Percentiles rank a stretch among this genome's conserved stretches.
Conservation (phyloP, 2,797 vertebrate genomes). For the Lindbergichthys nudifrons region DNA sequence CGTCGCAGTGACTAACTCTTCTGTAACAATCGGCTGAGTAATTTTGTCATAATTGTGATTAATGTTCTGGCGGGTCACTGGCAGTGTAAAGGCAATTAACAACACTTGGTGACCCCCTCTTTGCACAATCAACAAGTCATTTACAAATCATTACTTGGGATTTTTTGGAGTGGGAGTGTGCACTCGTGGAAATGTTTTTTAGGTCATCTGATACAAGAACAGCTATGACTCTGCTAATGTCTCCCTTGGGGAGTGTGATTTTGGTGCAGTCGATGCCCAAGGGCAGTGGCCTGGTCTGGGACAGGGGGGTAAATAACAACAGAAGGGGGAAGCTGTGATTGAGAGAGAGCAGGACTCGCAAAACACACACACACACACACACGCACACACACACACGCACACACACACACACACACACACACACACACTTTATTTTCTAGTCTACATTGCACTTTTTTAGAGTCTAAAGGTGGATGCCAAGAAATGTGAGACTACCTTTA, state of each 20-base stretch:
- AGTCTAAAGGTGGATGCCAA: slow-evolving; percentile 1
- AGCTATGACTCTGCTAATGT: slow-evolving; percentile 75
- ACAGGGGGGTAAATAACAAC: slow-evolving; percentile 64
- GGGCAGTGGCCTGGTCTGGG: slow-evolving; percentile 71
- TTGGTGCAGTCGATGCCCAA: slow-evolving; percentile 61
- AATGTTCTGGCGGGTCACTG: slow-evolving; percentile 76
- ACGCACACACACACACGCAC: slow-evolving; percentile 10
- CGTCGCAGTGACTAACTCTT: slow-evolving; percentile 53
- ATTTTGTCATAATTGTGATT: slow-evolving; percentile 83
- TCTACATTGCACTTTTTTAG: slow-evolving; percentile 2
- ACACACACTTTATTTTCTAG: background rate
- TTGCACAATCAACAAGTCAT: slow-evolving; percentile 79
- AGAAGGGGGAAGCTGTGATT: slow-evolving; percentile 51
- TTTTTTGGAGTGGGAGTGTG: slow-evolving; percentile 49
- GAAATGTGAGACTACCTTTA: slow-evolving; percentile 32
- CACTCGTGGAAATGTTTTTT: slow-evolving; percentile 63
- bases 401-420: slow-evolving; percentile 8
- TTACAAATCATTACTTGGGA: slow-evolving; percentile 76
- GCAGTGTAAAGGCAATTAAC: slow-evolving; percentile 77
- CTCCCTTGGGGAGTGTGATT: slow-evolving; percentile 77
- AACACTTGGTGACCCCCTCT: slow-evolving; percentile 44
- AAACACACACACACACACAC: slow-evolving; percentile 1
- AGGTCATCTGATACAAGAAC: slow-evolving; percentile 80
- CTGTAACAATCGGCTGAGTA: slow-evolving; percentile 65
- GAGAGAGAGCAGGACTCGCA: slow-evolving; percentile 59